Base-by-base conservation (phyloP, 2,113 vertebrate species). In the Lipophrys pholis region DNA sequence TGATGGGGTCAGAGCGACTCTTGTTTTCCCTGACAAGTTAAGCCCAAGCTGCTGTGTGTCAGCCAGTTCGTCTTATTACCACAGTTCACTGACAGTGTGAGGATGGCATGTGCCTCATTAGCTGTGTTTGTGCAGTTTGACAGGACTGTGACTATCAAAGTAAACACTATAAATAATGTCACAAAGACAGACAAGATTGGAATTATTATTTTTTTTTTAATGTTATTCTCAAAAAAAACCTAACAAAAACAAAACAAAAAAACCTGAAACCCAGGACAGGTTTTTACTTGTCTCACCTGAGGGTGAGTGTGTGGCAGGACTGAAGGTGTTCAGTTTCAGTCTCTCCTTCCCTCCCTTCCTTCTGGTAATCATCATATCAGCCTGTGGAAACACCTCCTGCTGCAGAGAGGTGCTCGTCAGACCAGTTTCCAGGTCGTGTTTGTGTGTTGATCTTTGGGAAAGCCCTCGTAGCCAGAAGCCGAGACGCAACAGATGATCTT, bases 261-360 rank as follows among this genome's bases (percentile, higher is more conserved):
- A 30, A 4, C 21, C 21, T 30, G 21, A 30, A 30, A 30, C 21
- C 21, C 21, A 14, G 17, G 63, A 38, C 84, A 83, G 10, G 80
- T 80, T 78, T 65, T 8, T 2, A 40, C 83, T 74, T 73, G 88
- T 79, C 52, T 74, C 41, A 72, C 73, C 72, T 70, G 5, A 8
- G 11, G 17, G 17, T 30, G 14, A 10, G 8, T 55, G 38, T 5
- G 11, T 17, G 46, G 57, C 35, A 43, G 67, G 62, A 57, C 45
- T 9, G n/a, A 56, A 78, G 72, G 81, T 84, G 63, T 85, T 86
- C 7, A 39, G 59, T 90, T 88, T 91, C 89, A 82, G 50, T 61
- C 48, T 54, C 54, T 38, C 42, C 53, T 51, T 65, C 60, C 78
- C 73, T 64, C 59, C 21, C 21, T 30, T 30, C 71, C 60, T 45